Percentiles rank a stretch among this genome's conserved stretches.
These are phyloP conservation scores for Hypanus sabinus DNA, from an alignment of 2,113 vertebrate genomes.

Conservation along the genomic window DNA sequence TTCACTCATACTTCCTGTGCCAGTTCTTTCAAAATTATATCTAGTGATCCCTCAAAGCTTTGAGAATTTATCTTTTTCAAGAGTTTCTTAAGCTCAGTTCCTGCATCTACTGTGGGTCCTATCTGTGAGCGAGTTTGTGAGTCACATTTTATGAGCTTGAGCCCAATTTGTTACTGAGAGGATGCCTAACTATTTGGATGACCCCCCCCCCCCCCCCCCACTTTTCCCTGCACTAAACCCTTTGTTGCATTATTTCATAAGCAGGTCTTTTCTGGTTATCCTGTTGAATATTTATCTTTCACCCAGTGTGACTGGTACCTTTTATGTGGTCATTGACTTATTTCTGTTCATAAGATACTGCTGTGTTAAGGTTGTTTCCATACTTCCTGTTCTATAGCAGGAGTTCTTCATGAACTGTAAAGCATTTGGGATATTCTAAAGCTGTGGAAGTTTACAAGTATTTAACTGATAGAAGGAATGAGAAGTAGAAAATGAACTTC, in stretches of 20 bases:
- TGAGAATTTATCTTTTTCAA: background rate
- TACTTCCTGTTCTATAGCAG: background rate
- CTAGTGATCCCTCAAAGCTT: background rate
- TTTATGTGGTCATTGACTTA: background rate
- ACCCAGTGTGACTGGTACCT: too few species aligned
- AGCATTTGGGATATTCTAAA: background rate
- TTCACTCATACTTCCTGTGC: background rate
- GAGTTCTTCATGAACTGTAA: background rate
- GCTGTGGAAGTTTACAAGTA: background rate
- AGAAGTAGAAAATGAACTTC: too few species aligned
- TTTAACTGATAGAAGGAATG: too few species aligned
- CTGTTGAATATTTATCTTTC: background rate
- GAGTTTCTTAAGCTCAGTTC: background rate
- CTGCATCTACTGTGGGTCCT: too few species aligned
- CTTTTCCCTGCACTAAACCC: too few species aligned
- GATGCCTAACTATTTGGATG: background rate
- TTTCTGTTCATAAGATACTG: background rate
- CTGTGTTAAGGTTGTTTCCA: background rate
- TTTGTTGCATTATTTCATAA: background rate
- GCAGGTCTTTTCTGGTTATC: background rate
- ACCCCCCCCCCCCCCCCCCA: too few species aligned
- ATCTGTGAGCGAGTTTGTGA: too few species aligned
- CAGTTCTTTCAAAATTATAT: background rate
- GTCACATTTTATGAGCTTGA: too few species aligned
- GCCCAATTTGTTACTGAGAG: background rate